A percentile compares a stretch with the other conserved stretches of the same genome.
phyloP scores from a whole-genome alignment of 2,113 vertebrate species.

The Tyto alba region DNA sequence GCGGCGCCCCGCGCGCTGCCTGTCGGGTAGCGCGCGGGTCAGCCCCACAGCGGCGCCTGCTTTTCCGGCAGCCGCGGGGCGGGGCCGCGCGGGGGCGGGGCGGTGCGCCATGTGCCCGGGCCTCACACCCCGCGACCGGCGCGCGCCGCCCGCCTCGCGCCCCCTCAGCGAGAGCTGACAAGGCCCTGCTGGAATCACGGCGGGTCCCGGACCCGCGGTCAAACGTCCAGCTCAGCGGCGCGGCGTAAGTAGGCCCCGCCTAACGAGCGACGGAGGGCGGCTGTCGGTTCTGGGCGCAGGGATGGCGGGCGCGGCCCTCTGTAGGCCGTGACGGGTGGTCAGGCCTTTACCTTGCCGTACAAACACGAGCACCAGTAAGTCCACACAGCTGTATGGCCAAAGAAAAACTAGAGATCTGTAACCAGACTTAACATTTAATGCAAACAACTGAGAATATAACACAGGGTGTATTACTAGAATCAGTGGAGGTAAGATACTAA shows the following conservation, averaged over 20 bases:
- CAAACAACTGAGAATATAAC: fast-evolving
- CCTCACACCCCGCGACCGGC: neutral
- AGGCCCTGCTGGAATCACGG: fast-evolving
- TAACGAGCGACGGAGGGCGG: fast-evolving
- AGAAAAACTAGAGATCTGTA: neutral
- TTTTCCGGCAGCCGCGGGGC: neutral
- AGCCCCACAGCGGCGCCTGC: neutral
- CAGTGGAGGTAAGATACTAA: fast-evolving
- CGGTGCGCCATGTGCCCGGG: neutral
- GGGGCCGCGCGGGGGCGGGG: neutral
- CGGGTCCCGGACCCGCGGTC: too few relatives aligned
- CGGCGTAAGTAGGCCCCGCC: neutral
- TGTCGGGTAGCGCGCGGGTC: conserved; percentile 10
- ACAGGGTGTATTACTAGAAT: fast-evolving
- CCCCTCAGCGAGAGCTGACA: too few relatives aligned
- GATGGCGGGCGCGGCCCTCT: fast-evolving
- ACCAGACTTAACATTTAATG: fast-evolving
- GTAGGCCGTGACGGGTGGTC: fast-evolving
- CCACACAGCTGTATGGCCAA: fast-evolving
- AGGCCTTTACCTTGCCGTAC: fast-evolving
- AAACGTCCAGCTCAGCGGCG: too few relatives aligned
- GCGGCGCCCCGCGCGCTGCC: conserved; percentile 11
- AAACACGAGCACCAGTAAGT: fast-evolving
- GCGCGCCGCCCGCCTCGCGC: too few relatives aligned
- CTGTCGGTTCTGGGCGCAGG: neutral